phyloP scores from a whole-genome alignment of 2,797 vertebrate species.

The Botia kubotai region DNA sequence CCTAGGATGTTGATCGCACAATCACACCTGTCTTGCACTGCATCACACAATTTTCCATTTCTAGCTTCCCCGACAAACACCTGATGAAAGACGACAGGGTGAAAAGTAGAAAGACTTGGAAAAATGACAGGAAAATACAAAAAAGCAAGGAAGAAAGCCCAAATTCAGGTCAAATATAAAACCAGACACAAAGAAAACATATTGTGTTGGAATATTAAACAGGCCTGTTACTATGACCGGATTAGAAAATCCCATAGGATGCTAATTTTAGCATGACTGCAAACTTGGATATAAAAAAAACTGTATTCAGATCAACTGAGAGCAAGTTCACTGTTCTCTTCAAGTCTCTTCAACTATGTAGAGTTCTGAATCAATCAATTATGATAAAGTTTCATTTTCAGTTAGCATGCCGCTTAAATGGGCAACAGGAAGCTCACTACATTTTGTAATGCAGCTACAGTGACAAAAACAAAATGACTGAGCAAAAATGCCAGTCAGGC shows the following conservation, averaged over 20 bases:
- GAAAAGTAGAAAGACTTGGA: conserved; percentile 10
- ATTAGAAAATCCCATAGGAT: conserved; percentile 15
- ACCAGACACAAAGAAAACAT: neutral
- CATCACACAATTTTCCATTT: conserved; percentile 87
- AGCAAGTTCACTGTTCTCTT: no score
- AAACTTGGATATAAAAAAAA: neutral
- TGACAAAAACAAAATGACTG: neutral
- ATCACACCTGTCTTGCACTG: conserved; percentile 93
- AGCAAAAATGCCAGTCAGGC: conserved; percentile 32
- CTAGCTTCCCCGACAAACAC: conserved; percentile 86
- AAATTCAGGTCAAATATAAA: neutral
- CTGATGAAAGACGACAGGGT: conserved; percentile 67
- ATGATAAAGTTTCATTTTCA: no score
- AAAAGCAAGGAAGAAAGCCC: neutral
- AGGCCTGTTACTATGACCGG: neutral
- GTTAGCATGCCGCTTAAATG: no score
- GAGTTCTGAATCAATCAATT: no score
- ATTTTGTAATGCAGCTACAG: neutral
- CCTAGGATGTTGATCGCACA: conserved; percentile 84
- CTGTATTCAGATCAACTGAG: no score
- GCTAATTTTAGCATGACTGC: conserved; percentile 4
- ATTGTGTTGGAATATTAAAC: conserved; percentile 16
- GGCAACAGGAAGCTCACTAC: neutral
- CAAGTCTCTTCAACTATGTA: no score
- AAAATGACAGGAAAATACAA: neutral